Conservation (phyloP, 2,888 invertebrate species). For the Cantharis rustica region DNA sequence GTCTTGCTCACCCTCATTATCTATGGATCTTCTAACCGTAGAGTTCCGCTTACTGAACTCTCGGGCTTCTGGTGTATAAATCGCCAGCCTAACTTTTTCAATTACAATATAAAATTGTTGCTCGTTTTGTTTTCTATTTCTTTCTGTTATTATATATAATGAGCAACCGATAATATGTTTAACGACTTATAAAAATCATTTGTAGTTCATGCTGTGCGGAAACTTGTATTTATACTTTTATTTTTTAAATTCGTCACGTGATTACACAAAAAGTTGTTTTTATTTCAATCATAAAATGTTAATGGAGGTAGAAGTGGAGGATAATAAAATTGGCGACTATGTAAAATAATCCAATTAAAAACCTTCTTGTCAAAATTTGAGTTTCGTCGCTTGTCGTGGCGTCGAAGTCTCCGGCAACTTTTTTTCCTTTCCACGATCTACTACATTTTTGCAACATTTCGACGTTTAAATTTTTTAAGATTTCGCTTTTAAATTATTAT, state of each 20-base stretch:
- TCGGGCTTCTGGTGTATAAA: constrained; percentile 8
- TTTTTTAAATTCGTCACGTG: constrained; percentile 8
- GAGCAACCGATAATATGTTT: neutral
- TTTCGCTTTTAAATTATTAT: neutral
- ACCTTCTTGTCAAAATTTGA: neutral
- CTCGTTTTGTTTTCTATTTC: neutral
- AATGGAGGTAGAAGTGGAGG: neutral
- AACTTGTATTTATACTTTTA: constrained; percentile 13
- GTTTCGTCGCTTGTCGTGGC: neutral
- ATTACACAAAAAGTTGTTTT: constrained; percentile 11
- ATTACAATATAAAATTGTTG: neutral
- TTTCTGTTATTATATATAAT: neutral
- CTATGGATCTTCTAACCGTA: constrained; percentile 9
- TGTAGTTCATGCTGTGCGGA: constrained; percentile 12
- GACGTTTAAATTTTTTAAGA: neutral
- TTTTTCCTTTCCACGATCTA: neutral
- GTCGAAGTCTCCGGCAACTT: neutral
- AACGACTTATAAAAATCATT: neutral
- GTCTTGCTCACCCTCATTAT: constrained; percentile 12
- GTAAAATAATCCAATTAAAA: neutral
- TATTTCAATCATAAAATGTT: constrained; percentile 6
- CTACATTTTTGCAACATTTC: neutral
- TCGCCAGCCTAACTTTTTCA: neutral
- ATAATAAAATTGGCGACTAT: neutral
- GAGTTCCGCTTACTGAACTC: constrained; percentile 9